These are phyloP conservation scores for Pseudochaenichthys georgianus DNA, from an alignment of 2,797 vertebrate genomes.

Conservation along the genomic window DNA sequence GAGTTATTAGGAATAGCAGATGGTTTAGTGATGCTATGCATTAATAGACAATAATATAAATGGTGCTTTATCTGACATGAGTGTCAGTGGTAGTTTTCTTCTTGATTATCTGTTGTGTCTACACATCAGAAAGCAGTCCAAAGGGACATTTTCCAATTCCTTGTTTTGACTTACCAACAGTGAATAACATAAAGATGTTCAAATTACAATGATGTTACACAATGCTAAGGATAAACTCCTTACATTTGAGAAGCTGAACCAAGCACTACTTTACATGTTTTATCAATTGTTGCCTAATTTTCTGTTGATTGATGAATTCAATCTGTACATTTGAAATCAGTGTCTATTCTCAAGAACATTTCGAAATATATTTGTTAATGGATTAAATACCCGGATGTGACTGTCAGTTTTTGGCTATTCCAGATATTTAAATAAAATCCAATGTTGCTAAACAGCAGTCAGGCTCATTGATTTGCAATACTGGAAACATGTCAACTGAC, in stretches of 20 bases:
- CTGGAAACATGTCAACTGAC: background rate
- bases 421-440: background rate
- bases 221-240: background rate
- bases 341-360: background rate
- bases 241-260: background rate
- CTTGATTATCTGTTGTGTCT: too few species aligned
- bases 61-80: background rate
- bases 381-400: background rate
- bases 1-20: background rate
- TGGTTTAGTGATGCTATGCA: background rate
- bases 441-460: background rate
- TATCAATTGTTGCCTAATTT: background rate
- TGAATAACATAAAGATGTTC: background rate
- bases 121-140: too few species aligned
- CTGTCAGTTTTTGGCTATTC: background rate
- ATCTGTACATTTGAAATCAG: background rate
- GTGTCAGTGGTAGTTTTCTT: too few species aligned
- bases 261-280: background rate
- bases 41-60: background rate
- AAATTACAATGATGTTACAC: background rate
- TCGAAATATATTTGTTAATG: background rate
- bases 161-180: background rate
- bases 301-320: background rate
- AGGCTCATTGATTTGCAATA: background rate
- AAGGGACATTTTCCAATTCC: too few species aligned